Evolutionary conservation across 2,888 invertebrate species (phyloP).

Genomic region (Spialia ferax): DNA sequence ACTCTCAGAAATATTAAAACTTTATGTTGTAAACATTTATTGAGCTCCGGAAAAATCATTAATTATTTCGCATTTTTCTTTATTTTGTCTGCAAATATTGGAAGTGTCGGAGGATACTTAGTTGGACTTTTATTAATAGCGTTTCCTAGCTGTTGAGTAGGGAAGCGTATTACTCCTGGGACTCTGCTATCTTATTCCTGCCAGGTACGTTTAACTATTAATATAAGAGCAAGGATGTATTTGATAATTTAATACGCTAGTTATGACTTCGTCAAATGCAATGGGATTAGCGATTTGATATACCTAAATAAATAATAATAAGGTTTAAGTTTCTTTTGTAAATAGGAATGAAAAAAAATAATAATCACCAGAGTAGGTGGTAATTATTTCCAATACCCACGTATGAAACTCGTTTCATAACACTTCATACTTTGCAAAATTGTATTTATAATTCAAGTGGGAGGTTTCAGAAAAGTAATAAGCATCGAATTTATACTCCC

Average conservation of each 20-base stretch:
- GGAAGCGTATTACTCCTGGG: conserved; percentile 4
- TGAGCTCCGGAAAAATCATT: conserved; percentile 7
- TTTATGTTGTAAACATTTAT: background rate
- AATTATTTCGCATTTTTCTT: background rate
- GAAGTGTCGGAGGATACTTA: conserved; percentile 17
- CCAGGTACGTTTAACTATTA: background rate
- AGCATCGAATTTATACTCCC: conserved; percentile 62
- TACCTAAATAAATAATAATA: no score
- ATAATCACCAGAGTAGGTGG: no score
- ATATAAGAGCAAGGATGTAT: background rate
- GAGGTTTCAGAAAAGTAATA: conserved; percentile 14
- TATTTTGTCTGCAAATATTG: conserved; percentile 9
- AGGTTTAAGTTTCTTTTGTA: no score
- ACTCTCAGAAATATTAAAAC: background rate
- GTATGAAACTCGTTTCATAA: background rate
- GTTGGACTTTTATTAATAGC: conserved; percentile 25
- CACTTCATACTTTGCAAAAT: conserved; percentile 7
- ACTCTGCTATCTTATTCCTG: background rate
- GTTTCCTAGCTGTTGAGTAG: conserved; percentile 9
- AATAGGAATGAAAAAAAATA: no score
- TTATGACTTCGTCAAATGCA: no score
- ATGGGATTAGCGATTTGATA: no score
- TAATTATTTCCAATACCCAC: no score
- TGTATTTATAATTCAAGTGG: conserved; percentile 25
- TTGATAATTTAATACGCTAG: no score